Base-by-base conservation (phyloP, 1,140 invertebrate species). In the Ooceraea biroi region DNA sequence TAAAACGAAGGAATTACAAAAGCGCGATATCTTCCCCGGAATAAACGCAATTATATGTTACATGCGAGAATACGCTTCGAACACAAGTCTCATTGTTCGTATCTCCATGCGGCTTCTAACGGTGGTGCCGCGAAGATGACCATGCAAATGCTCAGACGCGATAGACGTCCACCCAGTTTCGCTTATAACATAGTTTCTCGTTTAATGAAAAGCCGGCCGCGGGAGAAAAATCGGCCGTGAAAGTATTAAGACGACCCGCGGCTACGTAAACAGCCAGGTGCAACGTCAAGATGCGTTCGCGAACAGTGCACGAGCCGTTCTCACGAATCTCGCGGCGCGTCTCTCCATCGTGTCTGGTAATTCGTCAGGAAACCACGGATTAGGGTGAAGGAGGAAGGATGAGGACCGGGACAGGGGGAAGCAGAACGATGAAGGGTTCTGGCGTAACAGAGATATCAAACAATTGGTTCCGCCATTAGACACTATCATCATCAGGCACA, bases 381-480 rank as follows among this genome's bases (percentile, higher is more conserved):
- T 78, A 88, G 55, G 52, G 10, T 22, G 44, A 55, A 36, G 55
- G 41, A 14, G 41, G 2, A 55, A 4, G 36, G 55, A 74, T 22
- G 11, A 68, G 48, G 30, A 63, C 19, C 8, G 66, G 25, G 27
- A 76, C 19, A 30, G 69, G 60, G 30, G 84, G 69, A 48, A 83
- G 74, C 57, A 71, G 50, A 55, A 82, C 76, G 60, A 82, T 57
- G 84, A 86, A 71, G 65, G 71, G 65, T 86, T 86, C 74, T 80
- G 74, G 44, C 74, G 84, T 58, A 86, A 87, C 85, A 86, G 82
- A 86, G 85, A 87, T 82, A 76, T 87, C 71, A 72, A 83, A 87
- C 85, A 82, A 74, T 83, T 76, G 63, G 44, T 61, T 71, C 50
- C 30, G 84, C 57, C 77, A 82, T 86, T 86, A 84, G 68, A 84